Conservation (phyloP, 1,140 invertebrate species). For the Dreissena polymorpha region DNA sequence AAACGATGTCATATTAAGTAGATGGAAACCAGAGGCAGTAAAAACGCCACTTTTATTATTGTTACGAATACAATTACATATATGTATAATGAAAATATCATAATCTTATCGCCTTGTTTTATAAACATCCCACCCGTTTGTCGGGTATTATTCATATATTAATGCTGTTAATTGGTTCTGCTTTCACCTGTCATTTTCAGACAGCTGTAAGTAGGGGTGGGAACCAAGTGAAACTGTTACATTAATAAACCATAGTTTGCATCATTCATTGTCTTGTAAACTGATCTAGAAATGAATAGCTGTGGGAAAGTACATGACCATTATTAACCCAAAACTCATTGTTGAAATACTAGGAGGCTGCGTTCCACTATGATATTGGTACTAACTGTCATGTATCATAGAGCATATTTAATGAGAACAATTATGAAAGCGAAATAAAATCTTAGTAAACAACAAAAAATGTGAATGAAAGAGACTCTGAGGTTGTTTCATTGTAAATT, state of each 20-base stretch:
- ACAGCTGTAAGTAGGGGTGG: constrained; percentile 23
- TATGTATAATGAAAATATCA: constrained; percentile 27
- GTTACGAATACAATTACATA: constrained; percentile 21
- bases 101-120: constrained; percentile 46
- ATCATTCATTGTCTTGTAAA: constrained; percentile 29
- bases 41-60: constrained; percentile 18
- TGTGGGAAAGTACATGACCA: constrained; percentile 44
- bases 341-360: too few species aligned
- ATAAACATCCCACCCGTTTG: constrained; percentile 49
- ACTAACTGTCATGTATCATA: too few species aligned
- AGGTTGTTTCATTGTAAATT: too few species aligned
- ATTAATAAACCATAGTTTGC: constrained; percentile 45
- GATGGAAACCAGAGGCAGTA: constrained; percentile 37
- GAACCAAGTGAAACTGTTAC: constrained; percentile 17
- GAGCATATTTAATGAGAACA: too few species aligned
- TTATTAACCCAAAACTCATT: too few species aligned
- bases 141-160: constrained; percentile 49
- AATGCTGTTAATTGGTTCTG: constrained; percentile 51
- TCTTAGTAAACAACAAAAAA: too few species aligned
- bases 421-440: too few species aligned
- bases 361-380: too few species aligned
- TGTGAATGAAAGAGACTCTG: too few species aligned
- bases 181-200: constrained; percentile 46
- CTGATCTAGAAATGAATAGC: not conserved
- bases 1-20: constrained; percentile 46